Conservation (phyloP, 2,888 invertebrate species). For the Mesochorus sp. region DNA sequence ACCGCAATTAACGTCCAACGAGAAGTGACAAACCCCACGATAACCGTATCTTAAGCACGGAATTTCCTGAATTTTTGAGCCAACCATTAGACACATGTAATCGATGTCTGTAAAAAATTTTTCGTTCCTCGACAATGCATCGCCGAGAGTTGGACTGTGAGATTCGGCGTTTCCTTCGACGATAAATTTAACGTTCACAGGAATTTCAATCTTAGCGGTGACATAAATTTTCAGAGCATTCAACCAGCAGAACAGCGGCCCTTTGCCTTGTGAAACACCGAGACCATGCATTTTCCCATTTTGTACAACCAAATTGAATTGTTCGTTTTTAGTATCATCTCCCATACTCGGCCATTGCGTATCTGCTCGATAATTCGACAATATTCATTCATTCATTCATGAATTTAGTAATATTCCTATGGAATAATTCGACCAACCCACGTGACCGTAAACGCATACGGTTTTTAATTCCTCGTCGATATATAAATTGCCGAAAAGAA, state of each 20-base stretch:
- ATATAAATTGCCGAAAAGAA: slow-evolving; percentile 67
- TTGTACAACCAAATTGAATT: slow-evolving; percentile 59
- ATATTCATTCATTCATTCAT: background rate
- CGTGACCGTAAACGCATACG: slow-evolving; percentile 68
- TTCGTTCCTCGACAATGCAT: slow-evolving; percentile 58
- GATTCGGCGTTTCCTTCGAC: slow-evolving; percentile 67
- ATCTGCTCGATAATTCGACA: slow-evolving; percentile 48
- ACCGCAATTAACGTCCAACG: slow-evolving; percentile 65
- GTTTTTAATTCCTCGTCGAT: slow-evolving; percentile 64
- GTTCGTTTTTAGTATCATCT: slow-evolving; percentile 6
- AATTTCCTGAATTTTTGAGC: slow-evolving; percentile 61
- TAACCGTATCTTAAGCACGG: slow-evolving; percentile 70
- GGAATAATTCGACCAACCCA: slow-evolving; percentile 62
- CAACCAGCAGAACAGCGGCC: slow-evolving; percentile 67
- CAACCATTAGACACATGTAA: slow-evolving; percentile 67
- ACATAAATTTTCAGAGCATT: slow-evolving; percentile 66
- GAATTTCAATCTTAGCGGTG: slow-evolving; percentile 61
- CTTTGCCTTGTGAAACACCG: slow-evolving; percentile 66
- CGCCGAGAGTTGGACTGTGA: slow-evolving; percentile 63
- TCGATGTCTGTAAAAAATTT: slow-evolving; percentile 66
- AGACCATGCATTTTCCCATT: slow-evolving; percentile 64
- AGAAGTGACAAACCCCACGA: slow-evolving; percentile 67
- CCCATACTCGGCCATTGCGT: slow-evolving; percentile 15
- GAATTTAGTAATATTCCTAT: background rate
- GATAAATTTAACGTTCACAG: slow-evolving; percentile 69